These are phyloP conservation scores for Callimorpha dominula DNA, from an alignment of 2,888 invertebrate genomes.

Conservation along the genomic window DNA sequence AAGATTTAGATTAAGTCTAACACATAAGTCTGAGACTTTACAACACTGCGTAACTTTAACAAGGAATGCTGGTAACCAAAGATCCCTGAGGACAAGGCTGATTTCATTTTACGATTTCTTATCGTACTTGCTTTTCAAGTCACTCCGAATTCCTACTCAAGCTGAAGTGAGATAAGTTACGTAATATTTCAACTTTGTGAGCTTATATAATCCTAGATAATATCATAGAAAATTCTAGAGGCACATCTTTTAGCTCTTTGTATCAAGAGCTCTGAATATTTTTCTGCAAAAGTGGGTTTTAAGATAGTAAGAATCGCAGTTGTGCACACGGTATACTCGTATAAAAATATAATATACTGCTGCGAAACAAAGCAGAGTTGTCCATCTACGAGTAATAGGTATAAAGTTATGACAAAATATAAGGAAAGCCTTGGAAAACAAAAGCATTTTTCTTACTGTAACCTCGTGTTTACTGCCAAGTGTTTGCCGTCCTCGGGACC, in stretches of 20 bases:
- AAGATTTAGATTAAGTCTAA: conserved; percentile 35
- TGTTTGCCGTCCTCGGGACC: conserved; percentile 81
- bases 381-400: conserved; percentile 45
- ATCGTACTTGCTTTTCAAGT: conserved; percentile 41
- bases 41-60: conserved; percentile 29
- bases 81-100: conserved; percentile 30
- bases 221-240: conserved; percentile 30
- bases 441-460: conserved; percentile 82
- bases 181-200: conserved; percentile 43
- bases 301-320: conserved; percentile 27
- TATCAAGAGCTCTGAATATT: conserved; percentile 31
- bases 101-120: conserved; percentile 50
- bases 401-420: conserved; percentile 71
- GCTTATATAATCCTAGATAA: conserved; percentile 34
- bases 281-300: conserved; percentile 30
- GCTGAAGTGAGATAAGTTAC: conserved; percentile 45
- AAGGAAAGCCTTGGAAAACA: conserved; percentile 72
- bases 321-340: conserved; percentile 12
- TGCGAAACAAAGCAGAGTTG: conserved; percentile 33
- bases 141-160: conserved; percentile 42
- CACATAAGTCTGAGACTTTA: conserved; percentile 38
- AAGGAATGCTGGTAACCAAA: conserved; percentile 37
- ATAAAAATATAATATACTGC: conserved; percentile 36
- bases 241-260: conserved; percentile 36
- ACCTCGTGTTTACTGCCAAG: conserved; percentile 80